Conservation (phyloP, 2,888 invertebrate species). For the Cryptus viduatorius region DNA sequence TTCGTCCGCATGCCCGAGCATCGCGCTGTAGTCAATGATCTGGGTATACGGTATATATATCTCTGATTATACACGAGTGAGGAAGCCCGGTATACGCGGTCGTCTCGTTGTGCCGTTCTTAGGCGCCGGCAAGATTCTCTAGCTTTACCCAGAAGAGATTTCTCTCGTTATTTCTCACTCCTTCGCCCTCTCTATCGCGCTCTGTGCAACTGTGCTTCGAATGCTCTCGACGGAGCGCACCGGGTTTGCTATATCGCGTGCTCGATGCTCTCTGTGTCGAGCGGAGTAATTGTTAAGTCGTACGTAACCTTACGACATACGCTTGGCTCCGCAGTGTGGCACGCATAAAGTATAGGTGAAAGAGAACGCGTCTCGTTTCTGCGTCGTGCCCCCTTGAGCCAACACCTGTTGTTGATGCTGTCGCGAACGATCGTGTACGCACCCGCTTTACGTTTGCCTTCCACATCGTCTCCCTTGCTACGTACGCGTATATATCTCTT, state of each 20-base stretch:
- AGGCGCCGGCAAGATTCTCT: slow-evolving; percentile 11
- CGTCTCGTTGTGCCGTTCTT: neutral
- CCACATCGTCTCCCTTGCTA: neutral
- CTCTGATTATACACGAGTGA: neutral
- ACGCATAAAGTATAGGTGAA: neutral
- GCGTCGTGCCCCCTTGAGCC: neutral
- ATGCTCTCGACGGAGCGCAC: neutral
- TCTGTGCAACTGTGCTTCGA: neutral
- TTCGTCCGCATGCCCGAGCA: slow-evolving; percentile 12
- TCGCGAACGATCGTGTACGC: slow-evolving; percentile 18
- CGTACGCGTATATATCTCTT: neutral
- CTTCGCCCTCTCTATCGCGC: neutral
- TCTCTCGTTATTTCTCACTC: slow-evolving; percentile 13
- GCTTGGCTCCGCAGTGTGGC: neutral
- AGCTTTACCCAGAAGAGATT: slow-evolving; percentile 2
- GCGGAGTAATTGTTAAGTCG: slow-evolving; percentile 23
- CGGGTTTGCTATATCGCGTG: slow-evolving; percentile 5
- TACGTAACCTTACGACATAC: slow-evolving; percentile 41
- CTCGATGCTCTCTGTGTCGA: neutral
- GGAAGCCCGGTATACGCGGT: neutral
- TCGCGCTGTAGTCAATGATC: neutral
- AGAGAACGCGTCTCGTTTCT: neutral
- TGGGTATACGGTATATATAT: neutral
- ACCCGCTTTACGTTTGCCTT: neutral
- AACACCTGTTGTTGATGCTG: slow-evolving; percentile 13